Conservation (phyloP, 2,888 invertebrate genomes). For the Frankliniella intonsa region DNA sequence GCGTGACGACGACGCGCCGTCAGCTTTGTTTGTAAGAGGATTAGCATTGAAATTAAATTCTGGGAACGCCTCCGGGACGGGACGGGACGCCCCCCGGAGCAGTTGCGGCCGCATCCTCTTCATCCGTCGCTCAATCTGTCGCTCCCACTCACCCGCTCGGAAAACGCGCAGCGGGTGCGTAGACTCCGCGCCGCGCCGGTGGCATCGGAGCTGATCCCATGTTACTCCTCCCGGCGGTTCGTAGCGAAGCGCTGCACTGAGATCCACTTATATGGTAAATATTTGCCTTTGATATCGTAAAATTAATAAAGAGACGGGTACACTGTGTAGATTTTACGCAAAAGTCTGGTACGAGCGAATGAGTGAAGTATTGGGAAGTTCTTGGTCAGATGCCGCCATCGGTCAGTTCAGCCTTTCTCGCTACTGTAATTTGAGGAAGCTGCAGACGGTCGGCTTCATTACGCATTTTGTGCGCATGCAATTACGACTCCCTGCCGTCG, state of each 20-base stretch:
- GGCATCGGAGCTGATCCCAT: not conserved
- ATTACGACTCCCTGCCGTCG: too few species aligned
- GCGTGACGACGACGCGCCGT: not conserved
- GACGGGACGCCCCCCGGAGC: not conserved
- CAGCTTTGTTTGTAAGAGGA: slow-evolving; percentile 22
- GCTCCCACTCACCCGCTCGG: not conserved
- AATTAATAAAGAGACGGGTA: too few species aligned
- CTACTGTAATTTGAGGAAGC: too few species aligned
- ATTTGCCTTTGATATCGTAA: too few species aligned
- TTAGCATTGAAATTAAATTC: slow-evolving; percentile 27
- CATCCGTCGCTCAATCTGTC: not conserved
- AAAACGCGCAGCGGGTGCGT: not conserved
- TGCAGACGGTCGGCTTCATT: too few species aligned
- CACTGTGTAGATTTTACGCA: too few species aligned
- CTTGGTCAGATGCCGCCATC: too few species aligned
- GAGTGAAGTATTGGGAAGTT: too few species aligned
- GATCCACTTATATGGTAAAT: too few species aligned
- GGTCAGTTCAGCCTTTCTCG: too few species aligned
- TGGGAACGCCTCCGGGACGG: slow-evolving; percentile 4
- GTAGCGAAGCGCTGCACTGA: not conserved
- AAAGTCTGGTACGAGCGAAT: too few species aligned
- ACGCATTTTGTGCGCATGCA: too few species aligned
- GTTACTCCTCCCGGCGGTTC: not conserved
- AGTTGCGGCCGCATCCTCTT: not conserved
- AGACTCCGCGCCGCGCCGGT: not conserved